Percentiles rank a stretch among this genome's conserved stretches.
phyloP scores from a whole-genome alignment of 2,797 vertebrate genomes.

The Valencia hispanica region DNA sequence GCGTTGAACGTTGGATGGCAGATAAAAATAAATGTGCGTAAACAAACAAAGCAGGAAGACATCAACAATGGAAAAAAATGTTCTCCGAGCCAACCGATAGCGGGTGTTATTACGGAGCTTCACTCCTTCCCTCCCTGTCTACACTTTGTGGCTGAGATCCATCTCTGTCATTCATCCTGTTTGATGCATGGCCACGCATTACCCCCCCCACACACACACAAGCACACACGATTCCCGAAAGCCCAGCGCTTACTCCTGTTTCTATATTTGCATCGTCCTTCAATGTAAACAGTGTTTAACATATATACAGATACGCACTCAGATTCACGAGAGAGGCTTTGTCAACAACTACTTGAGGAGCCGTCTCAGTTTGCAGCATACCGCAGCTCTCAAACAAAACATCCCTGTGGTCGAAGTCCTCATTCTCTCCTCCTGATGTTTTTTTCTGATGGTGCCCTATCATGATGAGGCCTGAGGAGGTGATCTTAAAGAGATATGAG shows the following conservation, averaged over 20 bases:
- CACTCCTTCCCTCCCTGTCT: constrained; percentile 11
- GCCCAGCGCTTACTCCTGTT: constrained; percentile 22
- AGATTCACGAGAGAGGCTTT: constrained; percentile 25
- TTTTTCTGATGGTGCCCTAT: constrained; percentile 1
- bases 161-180: constrained; percentile 29
- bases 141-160: constrained; percentile 22
- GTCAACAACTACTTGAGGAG: constrained; percentile 19
- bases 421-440: constrained; percentile 5
- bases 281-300: constrained; percentile 31
- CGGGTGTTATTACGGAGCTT: constrained; percentile 45
- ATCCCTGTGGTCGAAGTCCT: constrained; percentile 17
- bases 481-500: neutral
- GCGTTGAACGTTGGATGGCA: constrained; percentile 7
- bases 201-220: constrained; percentile 7
- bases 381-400: constrained; percentile 38
- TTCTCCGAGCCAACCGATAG: constrained; percentile 36
- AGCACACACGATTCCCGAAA: constrained; percentile 10
- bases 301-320: constrained; percentile 13
- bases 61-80: constrained; percentile 65
- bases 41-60: constrained; percentile 62
- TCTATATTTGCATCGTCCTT: constrained; percentile 42
- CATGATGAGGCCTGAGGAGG: constrained; percentile 1
- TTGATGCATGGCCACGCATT: constrained; percentile 32
- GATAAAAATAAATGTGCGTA: constrained; percentile 65
- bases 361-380: constrained; percentile 3